A percentile compares a stretch with the other conserved stretches of the same genome.
These are phyloP conservation scores for Tachina lurida DNA, from an alignment of 2,888 invertebrate species.

Conservation along the genomic window DNA sequence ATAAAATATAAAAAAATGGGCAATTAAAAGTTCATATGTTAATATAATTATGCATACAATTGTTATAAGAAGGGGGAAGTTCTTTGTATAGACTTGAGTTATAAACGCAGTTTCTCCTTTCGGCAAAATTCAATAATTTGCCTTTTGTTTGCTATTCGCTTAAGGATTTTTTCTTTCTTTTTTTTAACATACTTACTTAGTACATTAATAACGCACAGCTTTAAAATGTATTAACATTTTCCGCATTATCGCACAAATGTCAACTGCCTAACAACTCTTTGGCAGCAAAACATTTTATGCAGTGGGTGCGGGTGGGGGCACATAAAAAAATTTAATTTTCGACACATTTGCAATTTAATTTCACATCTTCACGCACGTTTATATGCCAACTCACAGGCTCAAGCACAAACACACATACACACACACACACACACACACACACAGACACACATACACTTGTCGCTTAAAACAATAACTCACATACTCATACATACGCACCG, in stretches of 20 bases:
- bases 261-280: conserved; percentile 50
- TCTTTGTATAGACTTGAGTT: conserved; percentile 34
- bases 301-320: conserved; percentile 24
- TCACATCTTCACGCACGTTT: conserved; percentile 61
- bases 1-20: conserved; percentile 3
- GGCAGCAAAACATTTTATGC: not conserved
- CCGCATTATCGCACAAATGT: conserved; percentile 62
- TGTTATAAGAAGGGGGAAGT: conserved; percentile 1
- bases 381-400: not conserved
- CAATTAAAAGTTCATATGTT: conserved; percentile 25
- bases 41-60: not conserved
- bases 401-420: conserved; percentile 5
- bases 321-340: conserved; percentile 64
- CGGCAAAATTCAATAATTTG: conserved; percentile 40
- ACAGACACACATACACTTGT: not conserved
- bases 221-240: conserved; percentile 57
- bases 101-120: conserved; percentile 5
- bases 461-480: conserved; percentile 14
- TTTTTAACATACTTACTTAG: conserved; percentile 14
- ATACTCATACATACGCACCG: conserved; percentile 3
- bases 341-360: conserved; percentile 70
- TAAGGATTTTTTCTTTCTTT: conserved; percentile 28
- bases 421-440: conserved; percentile 4
- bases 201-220: conserved; percentile 13
- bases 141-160: conserved; percentile 51